A percentile compares a stretch with the other conserved stretches of the same genome.
phyloP scores from a whole-genome alignment of 2,113 vertebrate species.

The Gnathonemus echidnorhynchus region DNA sequence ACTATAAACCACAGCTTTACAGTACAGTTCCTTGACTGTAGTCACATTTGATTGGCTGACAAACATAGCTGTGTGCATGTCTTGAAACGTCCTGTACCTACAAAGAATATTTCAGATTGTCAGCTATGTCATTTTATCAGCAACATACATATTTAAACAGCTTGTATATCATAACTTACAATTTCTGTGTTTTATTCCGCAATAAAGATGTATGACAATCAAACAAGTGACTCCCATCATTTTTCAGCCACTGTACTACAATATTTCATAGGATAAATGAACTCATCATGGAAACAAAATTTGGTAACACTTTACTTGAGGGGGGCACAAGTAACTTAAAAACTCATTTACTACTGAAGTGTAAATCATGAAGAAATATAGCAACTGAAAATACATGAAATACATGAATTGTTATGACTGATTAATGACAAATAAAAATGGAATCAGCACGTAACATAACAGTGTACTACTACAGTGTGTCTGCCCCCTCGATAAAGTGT shows the following conservation, averaged over 20 bases:
- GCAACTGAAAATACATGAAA: neutral
- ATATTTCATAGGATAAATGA: neutral
- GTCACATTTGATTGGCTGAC: neutral
- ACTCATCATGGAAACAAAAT: neutral
- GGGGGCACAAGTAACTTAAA: neutral
- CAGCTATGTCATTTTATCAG: neutral
- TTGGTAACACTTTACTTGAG: neutral
- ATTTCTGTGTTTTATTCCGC: neutral
- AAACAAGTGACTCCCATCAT: neutral
- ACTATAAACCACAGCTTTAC: neutral
- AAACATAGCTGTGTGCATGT: neutral
- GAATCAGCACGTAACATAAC: neutral
- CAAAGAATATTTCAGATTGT: neutral
- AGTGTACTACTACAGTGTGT: neutral
- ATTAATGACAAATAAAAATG: neutral
- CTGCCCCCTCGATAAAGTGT: neutral
- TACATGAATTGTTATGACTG: neutral
- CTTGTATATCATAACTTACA: neutral
- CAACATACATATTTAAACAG: neutral
- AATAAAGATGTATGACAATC: conserved; percentile 7
- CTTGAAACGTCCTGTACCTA: neutral
- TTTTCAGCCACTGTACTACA: neutral
- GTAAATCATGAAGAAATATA: neutral
- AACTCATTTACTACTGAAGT: neutral
- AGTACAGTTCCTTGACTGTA: neutral